Conservation (phyloP, 2,113 vertebrate species). For the Sciurus niger region DNA sequence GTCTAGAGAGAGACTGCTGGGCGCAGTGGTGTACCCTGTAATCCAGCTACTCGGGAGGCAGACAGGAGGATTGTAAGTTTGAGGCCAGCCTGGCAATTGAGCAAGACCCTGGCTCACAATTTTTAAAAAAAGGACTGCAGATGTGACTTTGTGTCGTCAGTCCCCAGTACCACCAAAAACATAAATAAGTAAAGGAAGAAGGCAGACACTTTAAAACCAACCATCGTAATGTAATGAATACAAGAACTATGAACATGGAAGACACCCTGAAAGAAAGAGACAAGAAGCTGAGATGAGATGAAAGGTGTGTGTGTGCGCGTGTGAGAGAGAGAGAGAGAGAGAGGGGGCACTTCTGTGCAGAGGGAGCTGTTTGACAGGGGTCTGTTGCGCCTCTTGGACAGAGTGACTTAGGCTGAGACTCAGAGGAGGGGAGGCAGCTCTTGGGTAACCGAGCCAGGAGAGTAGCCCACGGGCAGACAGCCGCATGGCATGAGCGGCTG, state of each 20-base stretch:
- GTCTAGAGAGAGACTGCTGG: neutral
- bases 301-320: too few relatives aligned
- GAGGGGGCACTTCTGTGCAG: too few relatives aligned
- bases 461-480: neutral
- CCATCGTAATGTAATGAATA: neutral
- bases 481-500: neutral
- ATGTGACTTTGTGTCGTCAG: neutral
- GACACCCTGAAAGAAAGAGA: neutral
- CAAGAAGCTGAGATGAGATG: neutral
- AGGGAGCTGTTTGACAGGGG: neutral
- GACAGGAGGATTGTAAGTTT: neutral
- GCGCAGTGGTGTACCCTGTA: neutral
- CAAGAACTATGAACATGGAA: neutral
- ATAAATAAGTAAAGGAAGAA: too few relatives aligned
- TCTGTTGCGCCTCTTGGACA: neutral
- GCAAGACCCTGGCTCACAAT: neutral
- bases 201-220: neutral
- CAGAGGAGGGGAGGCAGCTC: neutral
- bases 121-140: neutral
- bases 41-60: neutral
- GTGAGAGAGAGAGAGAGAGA: too few relatives aligned
- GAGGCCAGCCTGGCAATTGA: neutral
- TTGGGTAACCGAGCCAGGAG: neutral
- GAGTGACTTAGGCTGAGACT: neutral
- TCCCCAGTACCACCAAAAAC: too few relatives aligned